Percentiles rank a stretch among this genome's conserved stretches.
Evolutionary conservation across 2,797 vertebrate genomes (phyloP).

Genomic region (Taeniopygia guttata): DNA sequence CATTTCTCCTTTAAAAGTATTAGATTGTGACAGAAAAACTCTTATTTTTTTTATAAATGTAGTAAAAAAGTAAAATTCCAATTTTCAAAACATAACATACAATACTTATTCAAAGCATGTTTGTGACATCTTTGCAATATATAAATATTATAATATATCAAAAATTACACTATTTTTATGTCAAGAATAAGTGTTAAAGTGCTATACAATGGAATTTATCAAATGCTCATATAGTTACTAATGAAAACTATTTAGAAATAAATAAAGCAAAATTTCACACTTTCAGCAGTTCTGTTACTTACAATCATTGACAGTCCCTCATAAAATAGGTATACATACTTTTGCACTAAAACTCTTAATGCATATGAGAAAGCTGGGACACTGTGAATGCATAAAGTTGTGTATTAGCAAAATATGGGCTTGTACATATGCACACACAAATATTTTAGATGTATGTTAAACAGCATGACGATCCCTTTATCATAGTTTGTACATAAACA

Average conservation of each 20-base stretch:
- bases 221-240: conserved; percentile 3
- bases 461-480: conserved; percentile 5
- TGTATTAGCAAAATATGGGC: conserved; percentile 42
- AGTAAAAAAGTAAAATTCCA: conserved; percentile 16
- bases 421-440: conserved; percentile 66
- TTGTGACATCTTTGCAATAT: conserved; percentile 33
- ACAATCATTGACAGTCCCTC: conserved; percentile 62
- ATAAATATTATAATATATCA: neutral
- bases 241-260: conserved; percentile 54
- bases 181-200: conserved; percentile 4
- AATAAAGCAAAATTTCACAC: conserved; percentile 65
- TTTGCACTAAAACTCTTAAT: conserved; percentile 62
- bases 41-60: conserved; percentile 13
- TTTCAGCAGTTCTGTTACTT: conserved; percentile 63
- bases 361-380: conserved; percentile 54
- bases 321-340: conserved; percentile 57
- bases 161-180: conserved; percentile 21
- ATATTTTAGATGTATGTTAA: conserved; percentile 34
- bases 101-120: conserved; percentile 25
- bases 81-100: conserved; percentile 54
- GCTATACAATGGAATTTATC: conserved; percentile 13
- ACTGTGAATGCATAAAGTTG: conserved; percentile 50
- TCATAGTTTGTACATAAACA: conserved; percentile 25
- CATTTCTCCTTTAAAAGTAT: conserved; percentile 13
- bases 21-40: conserved; percentile 27